A percentile compares a stretch with the other conserved stretches of the same genome.
phyloP scores from a whole-genome alignment of 2,113 vertebrate species.

The Oncorhynchus keta region DNA sequence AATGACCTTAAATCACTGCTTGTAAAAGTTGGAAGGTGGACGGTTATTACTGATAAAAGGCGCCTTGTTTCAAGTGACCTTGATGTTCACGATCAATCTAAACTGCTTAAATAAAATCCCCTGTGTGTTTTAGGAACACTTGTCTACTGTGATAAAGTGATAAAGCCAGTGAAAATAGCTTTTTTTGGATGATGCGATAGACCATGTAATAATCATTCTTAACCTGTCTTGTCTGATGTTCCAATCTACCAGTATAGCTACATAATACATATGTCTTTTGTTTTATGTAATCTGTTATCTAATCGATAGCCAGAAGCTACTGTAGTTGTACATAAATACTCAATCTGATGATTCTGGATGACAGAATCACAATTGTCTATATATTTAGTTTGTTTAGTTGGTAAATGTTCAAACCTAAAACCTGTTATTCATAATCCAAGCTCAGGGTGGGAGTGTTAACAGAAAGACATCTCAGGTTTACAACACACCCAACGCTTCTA shows the following conservation, averaged over 20 bases:
- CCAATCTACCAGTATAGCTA: neutral
- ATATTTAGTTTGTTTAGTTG: too few species aligned
- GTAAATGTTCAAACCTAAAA: too few species aligned
- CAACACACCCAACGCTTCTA: too few species aligned
- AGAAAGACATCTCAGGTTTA: too few species aligned
- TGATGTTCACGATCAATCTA: constrained; percentile 47
- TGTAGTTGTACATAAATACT: neutral
- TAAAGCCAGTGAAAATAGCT: neutral
- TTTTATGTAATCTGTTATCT: neutral
- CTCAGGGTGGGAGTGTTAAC: too few species aligned
- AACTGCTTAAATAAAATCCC: constrained; percentile 4
- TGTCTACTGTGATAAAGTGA: constrained; percentile 1
- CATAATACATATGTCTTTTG: neutral
- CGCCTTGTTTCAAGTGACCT: constrained; percentile 73
- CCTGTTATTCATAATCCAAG: too few species aligned
- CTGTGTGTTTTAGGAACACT: constrained; percentile 9
- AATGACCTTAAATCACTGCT: constrained; percentile 29
- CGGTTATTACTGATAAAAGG: constrained; percentile 34
- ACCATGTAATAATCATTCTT: constrained; percentile 40
- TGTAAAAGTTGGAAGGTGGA: constrained; percentile 11
- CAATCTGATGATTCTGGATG: too few species aligned
- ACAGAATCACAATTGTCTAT: too few species aligned
- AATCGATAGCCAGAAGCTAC: neutral
- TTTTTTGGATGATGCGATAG: constrained; percentile 23
- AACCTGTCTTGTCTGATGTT: constrained; percentile 41